Conservation (phyloP, 2,113 vertebrate species). For the Lophotis ruficrista region DNA sequence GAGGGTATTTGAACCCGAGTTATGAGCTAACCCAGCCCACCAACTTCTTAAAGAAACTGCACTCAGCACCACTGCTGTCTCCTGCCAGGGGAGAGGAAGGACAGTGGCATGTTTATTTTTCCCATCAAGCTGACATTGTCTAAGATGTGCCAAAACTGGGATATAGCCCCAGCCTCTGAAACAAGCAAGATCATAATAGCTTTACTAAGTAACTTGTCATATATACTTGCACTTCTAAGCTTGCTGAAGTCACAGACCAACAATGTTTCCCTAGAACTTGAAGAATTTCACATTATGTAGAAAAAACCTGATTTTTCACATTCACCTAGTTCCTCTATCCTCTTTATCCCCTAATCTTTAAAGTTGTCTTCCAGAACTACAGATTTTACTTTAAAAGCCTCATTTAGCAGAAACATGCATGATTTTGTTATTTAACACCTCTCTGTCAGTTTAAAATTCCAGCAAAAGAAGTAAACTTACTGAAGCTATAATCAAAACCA, state of each 20-base stretch:
- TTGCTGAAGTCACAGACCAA: background rate
- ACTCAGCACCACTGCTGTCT: background rate
- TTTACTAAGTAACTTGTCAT: background rate
- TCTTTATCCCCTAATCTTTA: background rate
- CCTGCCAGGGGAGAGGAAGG: background rate
- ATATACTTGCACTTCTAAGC: background rate
- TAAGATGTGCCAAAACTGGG: background rate
- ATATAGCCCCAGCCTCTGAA: background rate
- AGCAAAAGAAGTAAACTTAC: slow-evolving; percentile 7
- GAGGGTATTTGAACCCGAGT: background rate
- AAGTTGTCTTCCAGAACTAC: background rate
- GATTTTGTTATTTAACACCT: slow-evolving; percentile 3
- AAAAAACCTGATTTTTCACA: background rate
- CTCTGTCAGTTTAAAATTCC: background rate
- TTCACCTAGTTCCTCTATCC: background rate
- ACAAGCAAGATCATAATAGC: background rate
- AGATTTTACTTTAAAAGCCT: background rate
- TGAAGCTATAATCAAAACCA: slow-evolving; percentile 42
- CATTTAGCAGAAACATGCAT: background rate
- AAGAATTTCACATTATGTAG: background rate
- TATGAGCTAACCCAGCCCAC: background rate
- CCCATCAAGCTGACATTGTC: background rate
- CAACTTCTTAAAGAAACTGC: background rate
- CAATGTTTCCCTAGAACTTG: background rate
- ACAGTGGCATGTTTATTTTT: background rate